Base-by-base conservation (phyloP, 30 jellyfish, hydroid and myxozoan species). In the Aurelia sp. region DNA sequence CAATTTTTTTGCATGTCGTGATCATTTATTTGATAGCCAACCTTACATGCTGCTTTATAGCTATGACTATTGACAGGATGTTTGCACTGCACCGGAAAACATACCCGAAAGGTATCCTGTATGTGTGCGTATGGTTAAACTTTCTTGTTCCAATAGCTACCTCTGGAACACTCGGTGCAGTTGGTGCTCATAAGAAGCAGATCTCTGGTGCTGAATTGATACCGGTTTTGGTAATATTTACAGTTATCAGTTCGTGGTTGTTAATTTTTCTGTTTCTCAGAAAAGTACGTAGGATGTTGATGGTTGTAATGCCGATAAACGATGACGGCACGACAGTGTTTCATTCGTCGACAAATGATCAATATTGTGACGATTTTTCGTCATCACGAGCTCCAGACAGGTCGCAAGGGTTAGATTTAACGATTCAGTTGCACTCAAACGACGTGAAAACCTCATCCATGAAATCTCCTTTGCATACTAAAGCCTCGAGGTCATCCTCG, bases 181-280 rank as follows among this genome's bases (percentile, higher is more conserved):
- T 62, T 21, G 53, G 86, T 76, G 86, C 76, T 17, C 48, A 44
- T 21, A 64, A 76, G 21, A 74, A 64, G 66, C 60, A 31, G 65
- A 17, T 76, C 16, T 30, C 63, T 2, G 86, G 86, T 47, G 40
- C 62, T 3, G 19, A 41, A 4, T 62, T 59, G 10, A 17, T 59
- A 27, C 66, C 86, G 9, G 17, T 44, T 12, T 15, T 44, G 35
- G 76, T 76, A 6, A 11, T 76, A 3, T 20, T 40, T 18, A 35
- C 66, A 3, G 76, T 76, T 23, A 37, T 60, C 52, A 22, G 19
- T 3, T 53, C 86, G n/a, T 23, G 62, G 66, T 30, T 76, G 44
- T 59, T 60, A 30, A 61, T 76, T 4, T 61, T 37, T 22, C 60
- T 33, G 66, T 51, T 76, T 37, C 63, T 76, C 12, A 31, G 86